Evolutionary conservation across 2,797 vertebrate species (phyloP).

Genomic region (Gallinago solitaria): DNA sequence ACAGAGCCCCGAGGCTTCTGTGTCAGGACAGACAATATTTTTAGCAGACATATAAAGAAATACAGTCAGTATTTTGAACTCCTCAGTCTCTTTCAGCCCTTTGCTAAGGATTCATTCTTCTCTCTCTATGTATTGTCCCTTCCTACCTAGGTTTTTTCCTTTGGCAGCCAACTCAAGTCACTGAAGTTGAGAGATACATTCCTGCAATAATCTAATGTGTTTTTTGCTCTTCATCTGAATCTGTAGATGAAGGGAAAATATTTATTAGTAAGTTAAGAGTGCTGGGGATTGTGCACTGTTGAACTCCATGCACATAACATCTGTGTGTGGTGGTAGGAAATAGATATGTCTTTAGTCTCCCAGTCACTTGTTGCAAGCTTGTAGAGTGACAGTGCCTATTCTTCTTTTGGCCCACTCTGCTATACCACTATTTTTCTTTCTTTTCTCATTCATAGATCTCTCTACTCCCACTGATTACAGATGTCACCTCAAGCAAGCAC

Average conservation of each 20-base stretch:
- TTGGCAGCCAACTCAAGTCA: background rate
- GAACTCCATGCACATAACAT: background rate
- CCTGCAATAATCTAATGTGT: background rate
- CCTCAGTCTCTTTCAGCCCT: background rate
- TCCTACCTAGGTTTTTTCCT: background rate
- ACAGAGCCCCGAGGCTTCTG: background rate
- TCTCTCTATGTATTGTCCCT: background rate
- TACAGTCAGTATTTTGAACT: background rate
- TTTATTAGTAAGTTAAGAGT: background rate
- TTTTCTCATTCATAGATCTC: background rate
- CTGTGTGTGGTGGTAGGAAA: background rate
- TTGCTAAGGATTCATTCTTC: background rate
- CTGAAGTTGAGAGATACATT: background rate
- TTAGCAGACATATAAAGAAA: background rate
- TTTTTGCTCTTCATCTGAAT: background rate
- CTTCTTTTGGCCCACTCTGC: background rate
- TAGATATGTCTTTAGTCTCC: background rate
- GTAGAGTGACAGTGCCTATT: background rate
- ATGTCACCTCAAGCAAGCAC: background rate
- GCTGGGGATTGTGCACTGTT: background rate
- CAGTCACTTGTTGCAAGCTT: background rate
- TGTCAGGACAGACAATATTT: slow-evolving; percentile 15
- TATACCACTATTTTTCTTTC: background rate
- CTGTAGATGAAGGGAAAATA: background rate
- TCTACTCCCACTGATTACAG: background rate